Conservation (phyloP, 2,113 vertebrate species). For the Syrrhaptes paradoxus region DNA sequence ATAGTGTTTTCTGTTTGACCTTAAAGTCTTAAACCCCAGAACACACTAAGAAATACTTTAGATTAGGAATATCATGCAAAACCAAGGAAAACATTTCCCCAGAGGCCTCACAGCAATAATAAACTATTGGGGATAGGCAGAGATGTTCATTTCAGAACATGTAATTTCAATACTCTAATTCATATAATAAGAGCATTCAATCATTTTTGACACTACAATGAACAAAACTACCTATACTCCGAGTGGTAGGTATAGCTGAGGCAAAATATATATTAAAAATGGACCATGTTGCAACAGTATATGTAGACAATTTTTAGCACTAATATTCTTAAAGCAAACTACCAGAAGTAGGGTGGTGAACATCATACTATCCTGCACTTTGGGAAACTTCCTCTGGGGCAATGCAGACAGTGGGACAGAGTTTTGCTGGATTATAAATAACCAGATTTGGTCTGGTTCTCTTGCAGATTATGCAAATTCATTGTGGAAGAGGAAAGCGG, state of each 20-base stretch:
- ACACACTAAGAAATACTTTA: background rate
- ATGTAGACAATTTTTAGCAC: background rate
- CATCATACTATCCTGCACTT: background rate
- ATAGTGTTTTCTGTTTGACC: background rate
- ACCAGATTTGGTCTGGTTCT: background rate
- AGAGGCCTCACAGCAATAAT: background rate
- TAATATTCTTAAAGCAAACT: background rate
- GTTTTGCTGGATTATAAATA: conserved; percentile 8
- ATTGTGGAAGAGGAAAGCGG: background rate
- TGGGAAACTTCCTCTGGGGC: background rate
- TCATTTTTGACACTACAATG: background rate
- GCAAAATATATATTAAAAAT: background rate
- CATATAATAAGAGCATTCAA: background rate
- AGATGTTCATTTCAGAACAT: background rate
- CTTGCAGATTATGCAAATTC: background rate
- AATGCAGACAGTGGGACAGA: background rate
- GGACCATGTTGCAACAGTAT: background rate
- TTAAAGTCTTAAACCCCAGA: background rate
- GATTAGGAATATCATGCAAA: background rate
- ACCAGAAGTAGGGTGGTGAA: background rate
- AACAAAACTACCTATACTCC: background rate
- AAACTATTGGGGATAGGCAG: background rate
- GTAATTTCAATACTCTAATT: background rate
- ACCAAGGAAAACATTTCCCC: background rate
- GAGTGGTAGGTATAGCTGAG: background rate